Conservation (phyloP, 2,797 vertebrate species). For the Hipposideros larvatus region DNA sequence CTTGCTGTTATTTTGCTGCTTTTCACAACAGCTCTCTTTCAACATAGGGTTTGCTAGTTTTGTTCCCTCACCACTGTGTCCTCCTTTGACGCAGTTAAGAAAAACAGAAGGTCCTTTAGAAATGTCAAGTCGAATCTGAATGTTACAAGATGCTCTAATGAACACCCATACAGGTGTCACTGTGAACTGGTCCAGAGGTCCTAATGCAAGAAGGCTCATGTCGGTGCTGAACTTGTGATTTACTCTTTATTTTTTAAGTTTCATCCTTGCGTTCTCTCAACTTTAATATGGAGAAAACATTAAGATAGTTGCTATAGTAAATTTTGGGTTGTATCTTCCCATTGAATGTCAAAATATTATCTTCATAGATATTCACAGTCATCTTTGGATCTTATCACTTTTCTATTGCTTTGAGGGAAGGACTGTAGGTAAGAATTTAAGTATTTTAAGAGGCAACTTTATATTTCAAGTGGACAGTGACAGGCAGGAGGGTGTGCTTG, state of each 20-base stretch:
- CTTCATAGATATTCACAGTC: background rate
- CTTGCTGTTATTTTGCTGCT: background rate
- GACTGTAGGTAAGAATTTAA: background rate
- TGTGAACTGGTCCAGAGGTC: background rate
- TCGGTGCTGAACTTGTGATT: background rate
- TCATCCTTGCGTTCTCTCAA: background rate
- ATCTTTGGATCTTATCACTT: background rate
- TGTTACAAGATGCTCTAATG: background rate
- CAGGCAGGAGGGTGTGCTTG: background rate
- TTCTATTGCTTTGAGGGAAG: background rate
- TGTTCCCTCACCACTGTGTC: background rate
- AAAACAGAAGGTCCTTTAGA: background rate
- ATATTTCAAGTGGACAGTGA: background rate
- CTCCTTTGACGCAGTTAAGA: background rate
- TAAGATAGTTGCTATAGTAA: background rate
- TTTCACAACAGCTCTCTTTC: background rate
- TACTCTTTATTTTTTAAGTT: background rate
- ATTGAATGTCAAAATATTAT: background rate
- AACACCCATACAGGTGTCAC: too few species aligned
- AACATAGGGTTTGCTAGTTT: background rate
- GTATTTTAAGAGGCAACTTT: background rate
- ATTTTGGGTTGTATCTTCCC: background rate
- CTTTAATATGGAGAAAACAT: constrained; percentile 23
- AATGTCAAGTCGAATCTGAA: background rate
- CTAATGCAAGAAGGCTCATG: background rate